A percentile compares a stretch with the other conserved stretches of the same genome.
Evolutionary conservation across 2,113 vertebrate species (phyloP).

Genomic region (Brachypteracias leptosomus): DNA sequence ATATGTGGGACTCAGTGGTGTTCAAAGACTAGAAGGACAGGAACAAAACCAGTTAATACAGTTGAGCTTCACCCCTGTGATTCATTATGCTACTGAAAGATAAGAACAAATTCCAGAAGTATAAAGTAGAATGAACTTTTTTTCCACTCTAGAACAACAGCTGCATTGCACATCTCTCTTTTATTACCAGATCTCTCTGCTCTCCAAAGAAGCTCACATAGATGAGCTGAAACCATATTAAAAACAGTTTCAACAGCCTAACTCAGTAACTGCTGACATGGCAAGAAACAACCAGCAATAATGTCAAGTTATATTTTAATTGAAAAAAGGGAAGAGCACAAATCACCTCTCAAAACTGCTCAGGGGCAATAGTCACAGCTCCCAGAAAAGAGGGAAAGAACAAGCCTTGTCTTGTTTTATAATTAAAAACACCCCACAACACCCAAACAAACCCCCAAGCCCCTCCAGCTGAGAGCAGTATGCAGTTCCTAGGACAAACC

Average conservation of each 20-base stretch:
- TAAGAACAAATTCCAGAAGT: neutral
- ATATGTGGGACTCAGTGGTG: constrained; percentile 85
- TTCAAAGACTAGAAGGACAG: constrained; percentile 79
- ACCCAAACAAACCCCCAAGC: neutral
- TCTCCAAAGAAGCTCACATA: neutral
- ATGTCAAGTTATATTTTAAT: neutral
- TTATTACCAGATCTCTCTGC: neutral
- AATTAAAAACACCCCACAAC: neutral
- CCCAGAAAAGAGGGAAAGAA: neutral
- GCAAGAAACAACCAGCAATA: neutral
- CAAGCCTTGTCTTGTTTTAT: neutral
- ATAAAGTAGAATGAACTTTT: neutral
- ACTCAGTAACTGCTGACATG: neutral
- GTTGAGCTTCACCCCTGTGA: neutral
- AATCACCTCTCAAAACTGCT: neutral
- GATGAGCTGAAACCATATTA: neutral
- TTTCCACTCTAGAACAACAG: neutral
- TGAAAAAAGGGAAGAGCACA: neutral
- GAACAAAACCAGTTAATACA: neutral
- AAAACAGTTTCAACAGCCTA: neutral
- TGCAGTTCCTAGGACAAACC: neutral
- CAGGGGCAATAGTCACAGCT: neutral
- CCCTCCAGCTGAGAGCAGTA: neutral
- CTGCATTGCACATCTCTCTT: neutral
- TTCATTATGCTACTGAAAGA: neutral